Evolutionary conservation across 2,797 vertebrate species (phyloP), one percentile per base, ranked within the genome.

Genomic region (Bradypodion pumilum): DNA sequence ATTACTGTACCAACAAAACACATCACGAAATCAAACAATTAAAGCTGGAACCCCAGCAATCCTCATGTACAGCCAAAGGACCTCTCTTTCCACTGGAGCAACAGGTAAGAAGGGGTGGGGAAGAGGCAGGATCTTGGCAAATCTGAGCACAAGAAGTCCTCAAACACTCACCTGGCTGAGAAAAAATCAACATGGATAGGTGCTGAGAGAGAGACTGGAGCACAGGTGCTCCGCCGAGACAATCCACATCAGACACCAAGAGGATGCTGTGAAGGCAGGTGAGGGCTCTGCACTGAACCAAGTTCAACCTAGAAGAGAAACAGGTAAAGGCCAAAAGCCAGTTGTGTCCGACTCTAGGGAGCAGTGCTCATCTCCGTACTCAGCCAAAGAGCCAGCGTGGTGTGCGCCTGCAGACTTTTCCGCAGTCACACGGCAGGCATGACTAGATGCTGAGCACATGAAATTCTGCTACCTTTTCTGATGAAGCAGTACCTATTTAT

Each of bases 261-360:
- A 99, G 94, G 69, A 99, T 97, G 89, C 97, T 99, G 66, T 99
- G 97, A 66, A 99, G 97, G 91, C 98, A 99, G 0, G 97, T 97
- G 85, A 99, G 95, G 2, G 98, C 98, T 84, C 98, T 96, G 74
- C 96, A 97, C 92, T 99, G 99, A 27, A 99, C 95, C 0, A 96
- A 95, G 76, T 95, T 96, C 95, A 99, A 96, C 84, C 98, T 99
- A 86, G 65, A 93, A 93, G 42, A 89, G 78, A 42, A 80, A 85
- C 70, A 1, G 74, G 80, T 74, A 13, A 59, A 83, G 19, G n/a
- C n/a, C n/a, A n/a, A n/a, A n/a, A n/a, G n/a, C n/a, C n/a, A n/a
- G n/a, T n/a, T n/a, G n/a, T n/a, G n/a, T n/a, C n/a, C n/a, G n/a
- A n/a, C n/a, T n/a, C n/a, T n/a, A n/a, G n/a, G n/a, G n/a, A n/a